Base-by-base conservation (phyloP, 2,113 vertebrate species). In the Catharus minimus region DNA sequence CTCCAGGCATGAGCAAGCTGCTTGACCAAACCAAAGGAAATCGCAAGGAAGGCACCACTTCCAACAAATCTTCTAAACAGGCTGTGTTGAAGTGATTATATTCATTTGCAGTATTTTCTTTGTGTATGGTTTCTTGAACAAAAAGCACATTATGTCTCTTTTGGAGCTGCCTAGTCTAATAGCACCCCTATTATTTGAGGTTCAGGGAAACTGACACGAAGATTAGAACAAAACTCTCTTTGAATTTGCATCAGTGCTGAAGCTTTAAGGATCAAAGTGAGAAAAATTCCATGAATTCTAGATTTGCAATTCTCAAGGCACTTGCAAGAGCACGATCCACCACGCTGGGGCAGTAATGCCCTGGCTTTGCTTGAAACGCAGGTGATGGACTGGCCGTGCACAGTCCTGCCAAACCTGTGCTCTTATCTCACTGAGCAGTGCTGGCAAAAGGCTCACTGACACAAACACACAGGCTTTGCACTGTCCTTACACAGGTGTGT, bases 401-500 rank as follows among this genome's bases (percentile, higher is more conserved):
- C 4, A 5, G 47, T 24, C 26, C 19, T 44, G 38, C 19, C 26
- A 43, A n/a, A 15, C 1, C 66, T 30, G 33, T 9, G 30, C 6
- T 8, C 22, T 7, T 27, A 4, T n/a, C 24, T 50, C 17, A 4
- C 19, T 19, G n/a, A 57, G 26, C 32, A 26, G 22, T 0, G 50
- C 38, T 15, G 39, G 32, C 39, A 47, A 22, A 67, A 53, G 3
- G 21, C 32, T 38, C 7, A 7, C 7, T 1, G 58, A 6, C 65
- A 5, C 33, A 23, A 20, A 58, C 39, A 28, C 23, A 32, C 26
- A 3, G 5, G 2, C 8, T 27, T 33, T 26, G 7, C 2, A 39
- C 68, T 22, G 1, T 10, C 15, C n/a, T 4, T 32, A 7, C 1
- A 8, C 10, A 23, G 0, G 0, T 8, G 17, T 52, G 16, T 9